Percentiles rank a stretch among this genome's conserved stretches.
Evolutionary conservation across 2,797 vertebrate genomes (phyloP).

Genomic region (Heliangelus exortis): DNA sequence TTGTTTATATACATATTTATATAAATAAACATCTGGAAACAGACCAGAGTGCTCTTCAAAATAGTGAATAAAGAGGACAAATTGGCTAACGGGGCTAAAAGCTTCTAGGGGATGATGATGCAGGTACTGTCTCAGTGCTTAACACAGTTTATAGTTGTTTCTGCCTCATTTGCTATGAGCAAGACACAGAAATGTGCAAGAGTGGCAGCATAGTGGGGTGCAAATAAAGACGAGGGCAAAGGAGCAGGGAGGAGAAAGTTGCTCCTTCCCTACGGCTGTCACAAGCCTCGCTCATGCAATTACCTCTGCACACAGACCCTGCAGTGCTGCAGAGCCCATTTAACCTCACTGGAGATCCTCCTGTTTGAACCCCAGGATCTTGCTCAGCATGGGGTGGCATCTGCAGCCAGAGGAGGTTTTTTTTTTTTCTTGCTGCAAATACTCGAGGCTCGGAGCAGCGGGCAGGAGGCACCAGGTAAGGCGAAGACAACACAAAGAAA

Average conservation of each 20-base stretch:
- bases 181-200: neutral
- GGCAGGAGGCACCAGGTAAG: neutral
- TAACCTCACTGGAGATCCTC: neutral
- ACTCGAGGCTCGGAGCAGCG: neutral
- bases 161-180: neutral
- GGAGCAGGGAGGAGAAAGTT: neutral
- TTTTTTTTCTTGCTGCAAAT: neutral
- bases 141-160: neutral
- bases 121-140: neutral
- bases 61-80: neutral
- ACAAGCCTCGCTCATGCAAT: neutral
- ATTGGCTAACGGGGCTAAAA: neutral
- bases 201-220: neutral
- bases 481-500: neutral
- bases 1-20: too few species aligned
- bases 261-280: neutral
- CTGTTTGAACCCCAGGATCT: neutral
- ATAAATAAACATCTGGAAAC: neutral
- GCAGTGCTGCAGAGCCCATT: neutral
- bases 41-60: neutral
- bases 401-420: neutral
- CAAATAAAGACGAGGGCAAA: neutral
- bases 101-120: neutral
- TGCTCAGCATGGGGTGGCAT: neutral
- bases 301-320: neutral